phyloP scores from a whole-genome alignment of 1,140 invertebrate genomes.

The Pseudachorutes palmiensis region DNA sequence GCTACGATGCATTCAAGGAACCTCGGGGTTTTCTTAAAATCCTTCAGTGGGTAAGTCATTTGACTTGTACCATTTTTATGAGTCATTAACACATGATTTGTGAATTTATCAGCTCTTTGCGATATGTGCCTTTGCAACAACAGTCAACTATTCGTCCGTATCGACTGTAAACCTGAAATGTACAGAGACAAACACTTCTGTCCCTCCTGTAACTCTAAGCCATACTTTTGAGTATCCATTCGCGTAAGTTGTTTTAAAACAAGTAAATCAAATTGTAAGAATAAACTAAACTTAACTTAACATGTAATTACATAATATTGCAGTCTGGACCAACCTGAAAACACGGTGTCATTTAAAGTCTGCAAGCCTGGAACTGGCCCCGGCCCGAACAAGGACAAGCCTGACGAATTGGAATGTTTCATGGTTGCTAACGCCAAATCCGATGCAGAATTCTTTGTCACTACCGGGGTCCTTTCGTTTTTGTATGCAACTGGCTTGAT shows the following conservation, averaged over 20 bases:
- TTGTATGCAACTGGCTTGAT: constrained; percentile 53
- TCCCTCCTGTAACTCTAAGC: constrained; percentile 17
- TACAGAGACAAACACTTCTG: constrained; percentile 12
- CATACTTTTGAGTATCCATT: constrained; percentile 44
- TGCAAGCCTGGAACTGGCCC: not conserved
- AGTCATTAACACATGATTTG: not conserved
- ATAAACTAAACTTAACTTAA: no score
- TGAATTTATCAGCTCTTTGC: constrained; percentile 45
- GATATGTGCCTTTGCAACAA: constrained; percentile 54
- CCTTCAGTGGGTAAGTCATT: constrained; percentile 48
- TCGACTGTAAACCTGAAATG: constrained; percentile 40
- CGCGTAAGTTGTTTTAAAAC: constrained; percentile 36
- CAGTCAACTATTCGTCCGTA: constrained; percentile 45
- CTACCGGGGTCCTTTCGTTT: constrained; percentile 58
- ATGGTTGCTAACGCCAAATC: constrained; percentile 49
- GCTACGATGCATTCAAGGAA: constrained; percentile 50
- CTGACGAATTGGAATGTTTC: constrained; percentile 10
- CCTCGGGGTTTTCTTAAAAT: constrained; percentile 53
- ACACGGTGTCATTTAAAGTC: constrained; percentile 27
- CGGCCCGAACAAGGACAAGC: not conserved
- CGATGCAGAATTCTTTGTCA: constrained; percentile 59
- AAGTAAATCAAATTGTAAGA: no score
- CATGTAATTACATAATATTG: no score
- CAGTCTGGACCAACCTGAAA: constrained; percentile 41
- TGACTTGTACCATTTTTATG: not conserved